Percentiles rank a stretch among this genome's conserved stretches.
Evolutionary conservation across 1,140 invertebrate species (phyloP).

Genomic region (Cotesia chilonis): DNA sequence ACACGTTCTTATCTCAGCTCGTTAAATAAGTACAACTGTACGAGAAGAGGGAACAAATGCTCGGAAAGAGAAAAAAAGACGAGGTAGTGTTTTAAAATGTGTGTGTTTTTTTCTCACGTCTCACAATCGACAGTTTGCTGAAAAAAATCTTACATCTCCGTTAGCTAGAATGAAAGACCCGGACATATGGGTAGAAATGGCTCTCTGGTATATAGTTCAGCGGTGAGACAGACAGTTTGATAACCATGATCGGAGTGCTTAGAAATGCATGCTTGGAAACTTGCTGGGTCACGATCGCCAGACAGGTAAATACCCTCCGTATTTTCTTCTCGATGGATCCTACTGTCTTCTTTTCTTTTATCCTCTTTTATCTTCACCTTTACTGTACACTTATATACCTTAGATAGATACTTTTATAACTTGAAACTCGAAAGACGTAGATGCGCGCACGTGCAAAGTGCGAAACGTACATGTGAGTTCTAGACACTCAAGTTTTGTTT

Average conservation of each 20-base stretch:
- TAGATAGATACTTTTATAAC: neutral
- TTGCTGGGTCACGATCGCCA: constrained; percentile 38
- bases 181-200: constrained; percentile 13
- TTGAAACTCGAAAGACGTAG: neutral
- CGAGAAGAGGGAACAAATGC: too few species aligned
- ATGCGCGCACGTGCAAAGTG: too few species aligned
- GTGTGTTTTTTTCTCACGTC: constrained; percentile 8
- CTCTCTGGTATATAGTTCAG: constrained; percentile 29
- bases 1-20: constrained; percentile 10
- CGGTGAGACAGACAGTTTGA: constrained; percentile 40
- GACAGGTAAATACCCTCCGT: constrained; percentile 36
- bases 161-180: constrained; percentile 12
- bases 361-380: neutral
- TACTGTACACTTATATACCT: neutral
- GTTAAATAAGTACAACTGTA: neutral
- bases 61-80: neutral
- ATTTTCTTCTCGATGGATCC: constrained; percentile 20
- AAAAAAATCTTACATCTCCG: constrained; percentile 27
- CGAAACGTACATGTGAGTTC: too few species aligned
- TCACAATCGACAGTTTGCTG: constrained; percentile 1
- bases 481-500: too few species aligned
- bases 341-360: neutral
- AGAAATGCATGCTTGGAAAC: constrained; percentile 25
- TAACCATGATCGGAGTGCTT: constrained; percentile 37
- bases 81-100: neutral